Evolutionary conservation across 2,888 invertebrate genomes (phyloP).

Genomic region (Dendrolimus pini): DNA sequence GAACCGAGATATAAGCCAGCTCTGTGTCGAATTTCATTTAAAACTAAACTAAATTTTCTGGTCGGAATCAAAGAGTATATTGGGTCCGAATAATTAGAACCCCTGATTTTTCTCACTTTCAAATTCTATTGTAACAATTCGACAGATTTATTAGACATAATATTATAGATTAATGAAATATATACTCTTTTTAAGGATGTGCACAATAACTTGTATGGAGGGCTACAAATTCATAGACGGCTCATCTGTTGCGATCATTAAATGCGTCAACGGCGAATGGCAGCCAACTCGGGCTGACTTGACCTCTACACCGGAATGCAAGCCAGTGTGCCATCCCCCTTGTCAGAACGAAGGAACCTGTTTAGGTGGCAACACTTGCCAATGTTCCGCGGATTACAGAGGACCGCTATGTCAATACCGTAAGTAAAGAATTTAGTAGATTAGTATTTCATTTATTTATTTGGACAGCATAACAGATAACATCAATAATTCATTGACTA

Average conservation of each 20-base stretch:
- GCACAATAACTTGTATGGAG: constrained; percentile 80
- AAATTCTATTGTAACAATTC: no score
- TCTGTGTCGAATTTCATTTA: no score
- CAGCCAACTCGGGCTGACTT: constrained; percentile 79
- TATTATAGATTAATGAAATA: no score
- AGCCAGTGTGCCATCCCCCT: constrained; percentile 79
- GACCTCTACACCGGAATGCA: constrained; percentile 82
- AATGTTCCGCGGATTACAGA: constrained; percentile 83
- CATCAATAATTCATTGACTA: no score
- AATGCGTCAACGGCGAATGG: constrained; percentile 84
- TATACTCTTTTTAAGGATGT: constrained; percentile 59
- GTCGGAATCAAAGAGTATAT: no score
- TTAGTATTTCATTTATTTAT: no score
- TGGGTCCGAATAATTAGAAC: no score
- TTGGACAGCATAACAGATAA: no score
- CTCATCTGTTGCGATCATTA: constrained; percentile 79
- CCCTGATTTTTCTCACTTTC: no score
- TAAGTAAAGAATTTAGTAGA: constrained; percentile 25
- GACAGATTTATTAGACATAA: no score
- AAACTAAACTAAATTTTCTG: no score
- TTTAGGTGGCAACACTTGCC: constrained; percentile 84
- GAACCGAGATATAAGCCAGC: no score
- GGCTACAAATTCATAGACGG: constrained; percentile 86
- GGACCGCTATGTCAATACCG: constrained; percentile 85
- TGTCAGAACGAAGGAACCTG: constrained; percentile 90